Evolutionary conservation across 2,113 vertebrate genomes (phyloP), one percentile per base, ranked within the genome.

Genomic region (Morone chrysops): DNA sequence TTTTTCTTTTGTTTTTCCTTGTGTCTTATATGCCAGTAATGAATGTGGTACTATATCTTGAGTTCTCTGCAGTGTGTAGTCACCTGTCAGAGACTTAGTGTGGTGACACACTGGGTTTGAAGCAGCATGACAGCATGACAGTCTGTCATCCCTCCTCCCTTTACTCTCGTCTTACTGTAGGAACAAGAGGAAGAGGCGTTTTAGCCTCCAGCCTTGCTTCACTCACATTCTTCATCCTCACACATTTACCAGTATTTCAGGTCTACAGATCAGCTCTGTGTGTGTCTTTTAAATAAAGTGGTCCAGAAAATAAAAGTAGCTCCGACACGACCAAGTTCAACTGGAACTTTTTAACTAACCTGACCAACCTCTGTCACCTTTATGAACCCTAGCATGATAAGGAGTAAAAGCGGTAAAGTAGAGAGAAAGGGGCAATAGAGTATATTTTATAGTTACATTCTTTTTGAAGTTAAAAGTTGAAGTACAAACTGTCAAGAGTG

Each of bases 91-190:
- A 36, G 41, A 47, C 9, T 69, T 38, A 45, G 53, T 45, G 70
- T 20, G 41, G 54, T 25, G 56, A 14, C 70, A 47, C 1, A 6
- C 40, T 72, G 53, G 53, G n/a, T 47, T 31, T 47, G 70, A 48
- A 73, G 25, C 40, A 59, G 70, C 16, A 45, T 8, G 36, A 41
- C 69, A 71, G 38, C 51, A 57, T 14, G 6, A n/a, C 67, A 70
- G 31, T 53, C 50, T 54, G 67, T 73, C 56, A 60, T 73, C 25
- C 70, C 14, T 20, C 41, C 12, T 41, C 4, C 5, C 38, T 59
- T 45, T 45, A 13, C 40, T 59, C 20, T 22, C 16, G 16, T 73
- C 54, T 18, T 60, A 43, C n/a, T 45, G 25, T 7, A 47, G 11
- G 22, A 73, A 60, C 56, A 48, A 9, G 56, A 36, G 25, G 41